These are phyloP conservation scores for Apamea sordens DNA, from an alignment of 2,888 invertebrate genomes.

Conservation along the genomic window DNA sequence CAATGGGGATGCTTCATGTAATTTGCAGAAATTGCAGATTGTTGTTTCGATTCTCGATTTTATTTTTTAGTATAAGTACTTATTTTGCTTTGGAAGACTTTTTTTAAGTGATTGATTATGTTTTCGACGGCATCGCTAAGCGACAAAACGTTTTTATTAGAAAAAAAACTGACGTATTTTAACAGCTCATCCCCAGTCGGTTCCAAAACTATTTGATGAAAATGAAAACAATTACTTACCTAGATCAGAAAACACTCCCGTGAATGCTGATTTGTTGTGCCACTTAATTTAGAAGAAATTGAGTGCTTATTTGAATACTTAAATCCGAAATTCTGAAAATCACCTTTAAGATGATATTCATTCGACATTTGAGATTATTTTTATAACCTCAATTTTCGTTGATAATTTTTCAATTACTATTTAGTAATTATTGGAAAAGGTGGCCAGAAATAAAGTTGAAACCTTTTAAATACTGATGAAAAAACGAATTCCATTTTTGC, in stretches of 20 bases:
- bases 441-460: not conserved
- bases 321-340: not conserved
- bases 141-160: not conserved
- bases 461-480: not conserved
- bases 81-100: not conserved
- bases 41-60: constrained; percentile 18
- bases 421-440: not conserved
- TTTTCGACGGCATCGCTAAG: not conserved
- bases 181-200: not conserved
- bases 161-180: not conserved
- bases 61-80: not conserved
- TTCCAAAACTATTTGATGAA: not conserved
- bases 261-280: not conserved
- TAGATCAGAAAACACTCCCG: not conserved
- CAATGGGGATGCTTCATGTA: constrained; percentile 19
- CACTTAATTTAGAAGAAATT: not conserved
- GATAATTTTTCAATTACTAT: not conserved
- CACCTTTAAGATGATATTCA: not conserved
- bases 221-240: not conserved
- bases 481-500: not conserved
- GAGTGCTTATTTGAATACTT: not conserved
- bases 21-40: constrained; percentile 38
- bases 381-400: not conserved
- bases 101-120: not conserved
- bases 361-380: not conserved